phyloP scores from a whole-genome alignment of 2,888 invertebrate species.

The Keiferia lycopersicella region DNA sequence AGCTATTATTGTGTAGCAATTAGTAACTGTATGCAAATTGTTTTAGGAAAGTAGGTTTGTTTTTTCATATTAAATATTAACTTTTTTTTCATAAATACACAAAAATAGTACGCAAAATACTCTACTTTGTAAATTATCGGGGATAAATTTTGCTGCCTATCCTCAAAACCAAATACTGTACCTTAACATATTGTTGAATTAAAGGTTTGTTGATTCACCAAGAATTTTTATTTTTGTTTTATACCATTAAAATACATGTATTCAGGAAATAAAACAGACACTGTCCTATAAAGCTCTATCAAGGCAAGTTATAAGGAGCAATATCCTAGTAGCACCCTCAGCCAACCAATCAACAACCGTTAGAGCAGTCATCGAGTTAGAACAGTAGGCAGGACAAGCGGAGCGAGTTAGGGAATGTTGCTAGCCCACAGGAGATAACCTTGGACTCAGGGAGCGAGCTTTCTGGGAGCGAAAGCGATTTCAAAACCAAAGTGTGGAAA shows the following conservation, averaged over 20 bases:
- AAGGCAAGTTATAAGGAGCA: constrained; percentile 7
- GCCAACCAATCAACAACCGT: constrained; percentile 8
- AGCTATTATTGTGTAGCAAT: constrained; percentile 18
- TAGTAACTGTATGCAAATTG: neutral
- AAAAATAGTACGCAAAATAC: too few relatives aligned
- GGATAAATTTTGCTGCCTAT: neutral
- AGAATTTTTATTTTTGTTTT: too few relatives aligned
- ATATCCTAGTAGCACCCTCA: constrained; percentile 9
- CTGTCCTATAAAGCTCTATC: neutral
- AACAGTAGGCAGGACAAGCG: constrained; percentile 20
- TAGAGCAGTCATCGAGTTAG: constrained; percentile 16
- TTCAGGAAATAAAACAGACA: neutral
- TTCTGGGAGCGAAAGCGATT: neutral
- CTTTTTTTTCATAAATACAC: too few relatives aligned
- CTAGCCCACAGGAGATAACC: constrained; percentile 24
- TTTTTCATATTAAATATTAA: too few relatives aligned
- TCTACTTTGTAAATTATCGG: too few relatives aligned
- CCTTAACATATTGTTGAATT: too few relatives aligned
- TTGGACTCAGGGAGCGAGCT: neutral
- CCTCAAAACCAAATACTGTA: too few relatives aligned
- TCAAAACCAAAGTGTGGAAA: neutral
- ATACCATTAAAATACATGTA: neutral
- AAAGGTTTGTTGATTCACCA: too few relatives aligned
- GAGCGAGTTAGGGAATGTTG: constrained; percentile 15
- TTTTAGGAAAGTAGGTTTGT: neutral